Conservation (phyloP, 1,140 invertebrate species). For the Sarcophaga peregrina region DNA sequence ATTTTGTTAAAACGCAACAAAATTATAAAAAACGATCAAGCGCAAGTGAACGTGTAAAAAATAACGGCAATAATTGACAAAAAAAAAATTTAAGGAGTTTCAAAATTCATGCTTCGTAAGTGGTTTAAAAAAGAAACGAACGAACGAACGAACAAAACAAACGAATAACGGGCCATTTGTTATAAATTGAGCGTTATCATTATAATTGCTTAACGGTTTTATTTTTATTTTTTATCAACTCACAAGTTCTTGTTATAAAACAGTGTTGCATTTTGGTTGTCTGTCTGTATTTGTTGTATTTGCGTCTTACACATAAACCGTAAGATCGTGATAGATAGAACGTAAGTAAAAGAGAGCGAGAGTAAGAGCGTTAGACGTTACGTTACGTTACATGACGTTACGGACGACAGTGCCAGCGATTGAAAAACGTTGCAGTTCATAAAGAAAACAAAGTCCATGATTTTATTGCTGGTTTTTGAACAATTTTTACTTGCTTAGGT, state of each 20-base stretch:
- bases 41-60: neutral
- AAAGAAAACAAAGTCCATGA: too few relatives aligned
- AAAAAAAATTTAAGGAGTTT: neutral
- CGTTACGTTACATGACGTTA: too few relatives aligned
- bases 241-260: conserved; percentile 18
- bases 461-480: too few relatives aligned
- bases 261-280: conserved; percentile 7
- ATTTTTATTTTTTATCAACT: neutral
- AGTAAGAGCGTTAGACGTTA: too few relatives aligned
- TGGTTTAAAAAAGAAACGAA: neutral
- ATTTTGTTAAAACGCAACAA: neutral
- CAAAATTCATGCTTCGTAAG: neutral
- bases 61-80: neutral
- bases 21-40: neutral
- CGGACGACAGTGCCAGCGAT: conserved; percentile 35
- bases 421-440: neutral
- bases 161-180: too few relatives aligned
- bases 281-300: neutral
- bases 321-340: too few relatives aligned
- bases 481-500: too few relatives aligned
- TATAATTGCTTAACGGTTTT: neutral
- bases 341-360: too few relatives aligned
- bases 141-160: too few relatives aligned
- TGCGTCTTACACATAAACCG: neutral
- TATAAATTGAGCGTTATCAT: too few relatives aligned